phyloP scores from a whole-genome alignment of 2,113 vertebrate species.

The Ammodytes dubius region DNA sequence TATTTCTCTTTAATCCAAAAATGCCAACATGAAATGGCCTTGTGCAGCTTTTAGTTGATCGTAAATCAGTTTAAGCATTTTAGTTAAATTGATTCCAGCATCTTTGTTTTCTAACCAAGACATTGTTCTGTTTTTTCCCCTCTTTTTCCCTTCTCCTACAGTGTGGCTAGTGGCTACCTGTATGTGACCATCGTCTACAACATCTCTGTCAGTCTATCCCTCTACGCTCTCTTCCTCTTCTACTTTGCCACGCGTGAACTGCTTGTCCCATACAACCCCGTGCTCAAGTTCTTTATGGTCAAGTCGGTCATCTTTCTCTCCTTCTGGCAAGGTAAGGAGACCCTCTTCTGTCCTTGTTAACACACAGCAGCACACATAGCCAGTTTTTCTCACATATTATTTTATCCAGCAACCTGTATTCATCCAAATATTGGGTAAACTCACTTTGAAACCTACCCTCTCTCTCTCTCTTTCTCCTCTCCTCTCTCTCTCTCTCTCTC shows the following conservation, averaged over 20 bases:
- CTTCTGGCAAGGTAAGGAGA: constrained; percentile 94
- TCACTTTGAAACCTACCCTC: background rate
- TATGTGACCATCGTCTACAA: constrained; percentile 98
- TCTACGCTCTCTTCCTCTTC: constrained; percentile 96
- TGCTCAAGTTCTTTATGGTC: constrained; percentile 99
- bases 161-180: constrained; percentile 95
- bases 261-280: constrained; percentile 93
- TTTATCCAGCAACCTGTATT: background rate
- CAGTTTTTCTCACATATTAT: background rate
- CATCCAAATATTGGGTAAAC: background rate
- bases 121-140: background rate
- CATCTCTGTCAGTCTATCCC: constrained; percentile 96
- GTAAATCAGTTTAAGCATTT: background rate
- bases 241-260: constrained; percentile 95
- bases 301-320: constrained; percentile 98
- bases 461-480: background rate
- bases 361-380: no score
- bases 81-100: background rate
- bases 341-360: background rate
- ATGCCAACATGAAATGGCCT: no score
- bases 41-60: background rate
- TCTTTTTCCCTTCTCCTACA: constrained; percentile 81
- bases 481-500: background rate
- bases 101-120: background rate
- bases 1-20: background rate